Percentiles rank a stretch among this genome's conserved stretches.
Evolutionary conservation across 2,797 vertebrate genomes (phyloP).

Genomic region (Paratrypauchen microcephalus): DNA sequence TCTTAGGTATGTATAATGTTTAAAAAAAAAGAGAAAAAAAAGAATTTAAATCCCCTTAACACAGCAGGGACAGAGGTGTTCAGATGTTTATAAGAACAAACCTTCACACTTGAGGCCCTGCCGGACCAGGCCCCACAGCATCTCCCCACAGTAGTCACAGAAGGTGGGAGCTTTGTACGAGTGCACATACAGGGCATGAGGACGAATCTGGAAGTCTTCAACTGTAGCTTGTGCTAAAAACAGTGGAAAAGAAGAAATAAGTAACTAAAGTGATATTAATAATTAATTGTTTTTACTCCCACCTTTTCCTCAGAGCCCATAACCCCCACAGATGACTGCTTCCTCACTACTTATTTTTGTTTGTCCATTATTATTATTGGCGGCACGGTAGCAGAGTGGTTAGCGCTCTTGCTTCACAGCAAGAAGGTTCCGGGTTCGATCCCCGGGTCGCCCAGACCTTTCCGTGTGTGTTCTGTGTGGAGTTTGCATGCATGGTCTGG

Average conservation of each 20-base stretch:
- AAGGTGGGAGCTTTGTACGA: conserved; percentile 98
- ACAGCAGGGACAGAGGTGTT: background rate
- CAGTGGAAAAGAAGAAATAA: conserved; percentile 48
- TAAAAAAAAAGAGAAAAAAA: background rate
- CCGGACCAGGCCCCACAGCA: conserved; percentile 97
- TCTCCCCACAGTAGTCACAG: conserved; percentile 98
- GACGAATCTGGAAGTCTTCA: conserved; percentile 98
- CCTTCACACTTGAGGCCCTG: conserved; percentile 99
- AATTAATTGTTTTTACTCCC: too few species aligned
- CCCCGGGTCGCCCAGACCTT: too few species aligned
- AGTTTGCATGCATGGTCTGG: too few species aligned
- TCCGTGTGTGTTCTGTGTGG: too few species aligned
- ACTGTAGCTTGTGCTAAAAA: conserved; percentile 92
- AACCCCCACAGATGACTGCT: too few species aligned
- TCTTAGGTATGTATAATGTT: background rate
- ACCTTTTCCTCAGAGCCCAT: background rate
- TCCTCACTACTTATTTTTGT: too few species aligned
- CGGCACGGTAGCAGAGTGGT: too few species aligned
- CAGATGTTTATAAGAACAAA: conserved; percentile 48
- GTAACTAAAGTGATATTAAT: conserved; percentile 14
- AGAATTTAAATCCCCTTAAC: background rate
- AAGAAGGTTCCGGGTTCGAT: too few species aligned
- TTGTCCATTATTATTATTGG: background rate
- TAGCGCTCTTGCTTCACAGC: too few species aligned
- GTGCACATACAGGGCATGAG: conserved; percentile 95